Conservation (phyloP, 35 echinoderm and acorn worm species). For the Apostichopus japonicus region DNA sequence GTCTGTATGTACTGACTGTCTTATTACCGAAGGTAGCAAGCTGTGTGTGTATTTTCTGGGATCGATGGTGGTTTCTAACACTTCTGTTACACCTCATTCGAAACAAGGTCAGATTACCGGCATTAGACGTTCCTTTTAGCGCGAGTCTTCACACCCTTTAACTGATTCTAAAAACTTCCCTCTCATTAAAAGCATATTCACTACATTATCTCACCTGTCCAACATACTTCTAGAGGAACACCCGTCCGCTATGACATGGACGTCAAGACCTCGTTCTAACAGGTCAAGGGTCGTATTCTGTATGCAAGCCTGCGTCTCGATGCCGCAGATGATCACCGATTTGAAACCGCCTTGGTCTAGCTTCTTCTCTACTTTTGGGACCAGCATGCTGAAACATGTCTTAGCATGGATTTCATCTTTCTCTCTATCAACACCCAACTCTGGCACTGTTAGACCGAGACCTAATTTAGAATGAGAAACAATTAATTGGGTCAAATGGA, state of each 20-base stretch:
- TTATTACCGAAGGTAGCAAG: too few relatives aligned
- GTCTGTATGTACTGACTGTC: too few relatives aligned
- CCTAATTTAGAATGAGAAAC: slow-evolving; percentile 46
- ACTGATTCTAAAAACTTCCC: too few relatives aligned
- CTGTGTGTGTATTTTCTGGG: too few relatives aligned
- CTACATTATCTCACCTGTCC: slow-evolving; percentile 72
- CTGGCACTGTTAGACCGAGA: slow-evolving; percentile 80
- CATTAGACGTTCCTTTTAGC: too few relatives aligned
- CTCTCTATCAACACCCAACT: slow-evolving; percentile 71
- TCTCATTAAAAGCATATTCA: too few relatives aligned
- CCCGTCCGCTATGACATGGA: slow-evolving; percentile 94
- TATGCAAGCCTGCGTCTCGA: slow-evolving; percentile 91
- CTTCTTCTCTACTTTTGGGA: slow-evolving; percentile 76
- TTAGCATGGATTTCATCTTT: slow-evolving; percentile 72
- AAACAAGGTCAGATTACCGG: too few relatives aligned
- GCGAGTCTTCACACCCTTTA: too few relatives aligned
- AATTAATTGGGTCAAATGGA: too few relatives aligned
- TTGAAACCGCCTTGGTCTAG: slow-evolving; percentile 62
- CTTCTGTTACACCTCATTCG: too few relatives aligned
- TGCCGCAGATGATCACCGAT: slow-evolving; percentile 92
- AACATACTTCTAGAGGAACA: slow-evolving; percentile 96
- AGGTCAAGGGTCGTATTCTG: slow-evolving; percentile 94
- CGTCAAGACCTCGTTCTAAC: slow-evolving; percentile 87
- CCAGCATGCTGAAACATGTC: slow-evolving; percentile 93
- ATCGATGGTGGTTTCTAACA: too few relatives aligned